Conservation (phyloP, 2,113 vertebrate species). For the Polyodon spathula region DNA sequence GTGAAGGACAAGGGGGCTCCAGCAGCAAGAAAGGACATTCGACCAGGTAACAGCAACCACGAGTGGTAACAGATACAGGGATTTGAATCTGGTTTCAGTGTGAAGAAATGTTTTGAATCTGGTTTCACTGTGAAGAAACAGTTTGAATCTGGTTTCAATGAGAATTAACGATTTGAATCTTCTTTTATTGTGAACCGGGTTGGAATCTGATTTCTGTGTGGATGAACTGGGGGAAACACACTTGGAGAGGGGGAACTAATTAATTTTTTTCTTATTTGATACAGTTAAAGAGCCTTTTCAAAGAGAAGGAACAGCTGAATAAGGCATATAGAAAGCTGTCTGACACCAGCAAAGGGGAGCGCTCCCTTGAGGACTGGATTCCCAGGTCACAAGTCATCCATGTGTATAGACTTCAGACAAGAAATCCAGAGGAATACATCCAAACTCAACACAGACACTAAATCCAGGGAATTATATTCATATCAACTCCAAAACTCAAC, state of each 20-base stretch:
- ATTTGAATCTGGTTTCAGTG: not conserved
- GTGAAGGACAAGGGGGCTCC: constrained; percentile 16
- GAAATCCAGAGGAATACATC: too few relatives aligned
- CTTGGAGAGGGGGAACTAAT: not conserved
- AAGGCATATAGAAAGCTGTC: constrained; percentile 23
- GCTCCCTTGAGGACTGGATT: constrained; percentile 28
- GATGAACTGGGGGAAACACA: too few relatives aligned
- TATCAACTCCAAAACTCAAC: too few relatives aligned
- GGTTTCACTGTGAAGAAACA: too few relatives aligned
- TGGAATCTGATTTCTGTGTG: too few relatives aligned
- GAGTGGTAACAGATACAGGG: constrained; percentile 52
- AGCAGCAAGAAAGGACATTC: constrained; percentile 22
- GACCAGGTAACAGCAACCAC: constrained; percentile 22
- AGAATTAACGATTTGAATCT: too few relatives aligned
- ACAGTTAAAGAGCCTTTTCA: constrained; percentile 61
- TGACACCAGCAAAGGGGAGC: constrained; percentile 17
- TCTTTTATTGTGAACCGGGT: too few relatives aligned
- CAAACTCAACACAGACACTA: too few relatives aligned
- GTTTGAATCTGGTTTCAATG: too few relatives aligned
- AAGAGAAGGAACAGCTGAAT: constrained; percentile 37
- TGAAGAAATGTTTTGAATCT: not conserved
- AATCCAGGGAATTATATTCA: too few relatives aligned
- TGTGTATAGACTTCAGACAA: constrained; percentile 38
- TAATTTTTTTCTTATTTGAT: constrained; percentile 10
- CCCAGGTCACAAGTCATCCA: constrained; percentile 28